Percentiles rank a stretch among this genome's conserved stretches.
These are phyloP conservation scores for Thomomys bottae DNA, from an alignment of 2,113 vertebrate genomes.

Conservation along the genomic window DNA sequence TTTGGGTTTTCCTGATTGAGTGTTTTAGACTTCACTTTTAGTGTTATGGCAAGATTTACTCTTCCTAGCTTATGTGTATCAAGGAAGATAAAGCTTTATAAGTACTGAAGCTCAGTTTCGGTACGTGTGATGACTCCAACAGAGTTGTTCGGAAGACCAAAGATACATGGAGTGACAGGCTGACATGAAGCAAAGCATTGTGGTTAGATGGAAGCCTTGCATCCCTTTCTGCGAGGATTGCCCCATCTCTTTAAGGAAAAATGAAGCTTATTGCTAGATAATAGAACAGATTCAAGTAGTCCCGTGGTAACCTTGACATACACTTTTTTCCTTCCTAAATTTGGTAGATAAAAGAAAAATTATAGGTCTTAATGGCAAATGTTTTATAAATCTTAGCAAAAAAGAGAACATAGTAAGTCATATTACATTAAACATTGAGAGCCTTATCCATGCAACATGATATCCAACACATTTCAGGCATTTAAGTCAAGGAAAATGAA, in stretches of 20 bases:
- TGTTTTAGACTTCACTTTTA: neutral
- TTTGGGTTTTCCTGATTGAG: neutral
- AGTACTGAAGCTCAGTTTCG: neutral
- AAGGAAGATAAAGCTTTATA: neutral
- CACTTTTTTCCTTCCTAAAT: conserved; percentile 38
- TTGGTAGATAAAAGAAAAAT: conserved; percentile 49
- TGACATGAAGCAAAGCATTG: neutral
- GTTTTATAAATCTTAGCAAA: conserved; percentile 45
- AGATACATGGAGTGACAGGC: neutral
- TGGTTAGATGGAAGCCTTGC: neutral
- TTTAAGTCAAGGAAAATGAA: conserved; percentile 46
- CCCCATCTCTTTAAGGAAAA: neutral
- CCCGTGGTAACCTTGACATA: neutral
- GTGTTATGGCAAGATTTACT: neutral
- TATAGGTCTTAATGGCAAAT: conserved; percentile 45
- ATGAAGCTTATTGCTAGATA: neutral
- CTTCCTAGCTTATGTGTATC: neutral
- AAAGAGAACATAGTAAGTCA: conserved; percentile 52
- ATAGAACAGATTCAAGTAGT: conserved; percentile 3
- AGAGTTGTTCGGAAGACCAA: neutral
- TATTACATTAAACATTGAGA: conserved; percentile 57
- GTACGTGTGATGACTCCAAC: neutral
- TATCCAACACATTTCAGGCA: conserved; percentile 39
- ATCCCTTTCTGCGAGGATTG: neutral
- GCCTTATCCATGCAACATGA: conserved; percentile 47